Percentiles rank a stretch among this genome's conserved stretches.
Evolutionary conservation across 2,888 invertebrate genomes (phyloP).

Genomic region (Luffia ferchaultella): DNA sequence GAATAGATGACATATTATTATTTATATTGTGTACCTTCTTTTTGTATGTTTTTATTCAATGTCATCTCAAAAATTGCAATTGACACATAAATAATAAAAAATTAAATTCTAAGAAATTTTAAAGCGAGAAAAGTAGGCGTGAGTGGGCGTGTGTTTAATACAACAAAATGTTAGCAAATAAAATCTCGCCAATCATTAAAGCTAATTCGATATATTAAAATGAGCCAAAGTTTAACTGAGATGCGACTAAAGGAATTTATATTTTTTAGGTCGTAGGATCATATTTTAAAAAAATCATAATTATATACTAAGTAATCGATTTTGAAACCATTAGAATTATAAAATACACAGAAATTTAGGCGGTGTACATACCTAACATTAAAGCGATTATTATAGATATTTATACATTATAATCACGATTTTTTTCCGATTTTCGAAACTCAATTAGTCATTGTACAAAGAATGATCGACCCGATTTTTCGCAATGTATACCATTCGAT

Average conservation of each 20-base stretch:
- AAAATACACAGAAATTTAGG: background rate
- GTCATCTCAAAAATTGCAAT: no score
- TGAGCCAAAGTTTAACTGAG: background rate
- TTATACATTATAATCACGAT: background rate
- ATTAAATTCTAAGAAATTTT: no score
- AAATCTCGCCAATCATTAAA: no score
- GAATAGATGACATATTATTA: no score
- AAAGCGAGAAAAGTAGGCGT: no score
- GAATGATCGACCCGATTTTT: background rate
- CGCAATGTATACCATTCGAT: background rate
- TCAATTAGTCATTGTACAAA: background rate
- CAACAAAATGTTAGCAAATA: no score
- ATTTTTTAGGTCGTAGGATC: background rate
- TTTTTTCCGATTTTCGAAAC: background rate
- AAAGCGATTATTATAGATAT: background rate
- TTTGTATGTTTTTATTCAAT: no score
- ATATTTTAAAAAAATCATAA: background rate
- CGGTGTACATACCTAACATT: background rate
- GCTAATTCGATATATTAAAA: no score
- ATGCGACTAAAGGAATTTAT: background rate
- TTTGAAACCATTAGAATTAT: background rate
- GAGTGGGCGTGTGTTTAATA: no score
- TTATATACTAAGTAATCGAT: background rate
- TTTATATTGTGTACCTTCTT: no score
- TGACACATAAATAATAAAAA: no score